These are phyloP conservation scores for Drosophila lowei DNA, from an alignment of 1,140 invertebrate species.

Conservation along the genomic window DNA sequence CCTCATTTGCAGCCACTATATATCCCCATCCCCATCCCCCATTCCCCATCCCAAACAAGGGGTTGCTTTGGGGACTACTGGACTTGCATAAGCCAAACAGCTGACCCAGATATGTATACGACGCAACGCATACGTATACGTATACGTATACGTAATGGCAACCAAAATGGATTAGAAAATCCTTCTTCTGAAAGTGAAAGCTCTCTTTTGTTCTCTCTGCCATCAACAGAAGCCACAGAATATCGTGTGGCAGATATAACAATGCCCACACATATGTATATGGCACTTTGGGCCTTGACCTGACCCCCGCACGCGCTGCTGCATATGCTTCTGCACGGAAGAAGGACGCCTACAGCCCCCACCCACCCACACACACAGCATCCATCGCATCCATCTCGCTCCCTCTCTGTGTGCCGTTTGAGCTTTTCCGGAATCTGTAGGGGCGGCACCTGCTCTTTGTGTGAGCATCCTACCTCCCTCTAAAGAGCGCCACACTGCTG, in stretches of 20 bases:
- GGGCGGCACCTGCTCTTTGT: not conserved
- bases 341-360: no score
- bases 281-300: no score
- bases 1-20: conserved; percentile 64
- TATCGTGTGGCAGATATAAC: no score
- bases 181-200: conserved; percentile 47
- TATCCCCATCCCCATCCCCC: conserved; percentile 2
- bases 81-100: conserved; percentile 56
- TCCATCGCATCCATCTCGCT: no score
- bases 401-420: no score
- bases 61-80: conserved; percentile 19
- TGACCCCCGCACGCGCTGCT: no score
- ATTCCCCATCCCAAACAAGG: conserved; percentile 20
- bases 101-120: conserved; percentile 42
- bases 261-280: no score
- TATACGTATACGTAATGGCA: not conserved
- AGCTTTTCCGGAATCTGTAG: no score
- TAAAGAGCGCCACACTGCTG: no score
- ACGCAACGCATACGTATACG: conserved; percentile 13
- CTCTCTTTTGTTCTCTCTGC: conserved; percentile 24
- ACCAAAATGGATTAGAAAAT: conserved; percentile 31
- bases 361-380: no score
- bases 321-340: no score
- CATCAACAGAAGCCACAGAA: not conserved
- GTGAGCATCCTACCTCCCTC: not conserved